Evolutionary conservation across 2,113 vertebrate species (phyloP), one percentile per base, ranked within the genome.

Genomic region (Gnathonemus longibarbis): DNA sequence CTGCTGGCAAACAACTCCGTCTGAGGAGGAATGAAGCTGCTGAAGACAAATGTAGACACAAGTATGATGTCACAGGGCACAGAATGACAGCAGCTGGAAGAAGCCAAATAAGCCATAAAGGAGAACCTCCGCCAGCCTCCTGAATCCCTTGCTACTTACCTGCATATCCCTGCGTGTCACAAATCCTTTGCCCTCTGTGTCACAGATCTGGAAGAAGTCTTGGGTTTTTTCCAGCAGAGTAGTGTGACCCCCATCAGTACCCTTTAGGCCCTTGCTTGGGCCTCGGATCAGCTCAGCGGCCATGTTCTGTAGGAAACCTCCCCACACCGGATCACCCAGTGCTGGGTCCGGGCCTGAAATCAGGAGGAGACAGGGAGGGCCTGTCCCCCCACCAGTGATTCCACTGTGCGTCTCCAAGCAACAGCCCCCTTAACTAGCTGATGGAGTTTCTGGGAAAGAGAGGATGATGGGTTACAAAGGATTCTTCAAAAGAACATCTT

Each of bases 171-270:
- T 95, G 89, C 94, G 92, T 89, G 96, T 96, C 19, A 99, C 96
- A 90, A 97, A 98, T 84, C 98, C 98, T 90, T 97, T 99, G 89
- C 95, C 94, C 90, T 98, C 98, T 0, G 94, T 91, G 53, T 99
- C 98, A 85, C 98, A 99, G 89, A 96, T 97, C 96, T 95, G 96
- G 93, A 99, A 99, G 94, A 99, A 98, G 83, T 98, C 98, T 70
- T 94, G 95, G 5, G 95, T 96, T 94, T 97, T 98, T 88, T 92
- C 96, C 94, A 97, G 91, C 92, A 97, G 91, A 80, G 92, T 86
- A 90, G 93, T 90, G 10, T 66, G 91, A 62, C 92, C 93, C 93
- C 90, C 91, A 90, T 91, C 94, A 1, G 90, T 92, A 66, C 91
- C 13, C 92, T 95, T 19, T 56, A 17, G 87, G 35, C 89, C 88